These are phyloP conservation scores for Athene cunicularia DNA, from an alignment of 2,113 vertebrate species.

Conservation along the genomic window DNA sequence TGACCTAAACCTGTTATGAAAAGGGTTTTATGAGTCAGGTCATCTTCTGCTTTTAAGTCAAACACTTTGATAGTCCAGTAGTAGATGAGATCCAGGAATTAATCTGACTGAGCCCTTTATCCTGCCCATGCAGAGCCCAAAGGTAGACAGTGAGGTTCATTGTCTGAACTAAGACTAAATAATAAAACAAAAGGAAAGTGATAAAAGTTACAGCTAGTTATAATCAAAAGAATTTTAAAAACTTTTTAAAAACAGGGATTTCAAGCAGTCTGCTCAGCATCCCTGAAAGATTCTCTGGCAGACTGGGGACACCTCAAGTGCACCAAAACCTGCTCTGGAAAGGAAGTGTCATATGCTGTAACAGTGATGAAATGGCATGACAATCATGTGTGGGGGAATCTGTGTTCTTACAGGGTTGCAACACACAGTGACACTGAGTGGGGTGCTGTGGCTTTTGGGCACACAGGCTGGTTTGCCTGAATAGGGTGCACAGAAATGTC, in stretches of 20 bases:
- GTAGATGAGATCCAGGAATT: background rate
- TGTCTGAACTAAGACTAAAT: background rate
- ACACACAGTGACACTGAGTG: accelerated
- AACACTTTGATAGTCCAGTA: background rate
- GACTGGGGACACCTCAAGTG: background rate
- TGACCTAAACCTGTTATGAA: background rate
- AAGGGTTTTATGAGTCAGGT: background rate
- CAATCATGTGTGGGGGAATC: background rate
- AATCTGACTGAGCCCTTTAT: background rate
- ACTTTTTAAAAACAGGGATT: background rate
- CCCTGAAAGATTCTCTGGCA: background rate
- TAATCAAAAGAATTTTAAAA: accelerated
- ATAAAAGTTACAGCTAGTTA: background rate
- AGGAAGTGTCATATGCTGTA: background rate
- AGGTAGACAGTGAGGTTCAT: background rate
- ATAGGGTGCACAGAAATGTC: background rate
- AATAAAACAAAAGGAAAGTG: background rate
- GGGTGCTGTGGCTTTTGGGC: background rate
- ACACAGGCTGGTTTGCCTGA: background rate
- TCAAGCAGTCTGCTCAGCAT: background rate
- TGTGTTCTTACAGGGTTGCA: background rate
- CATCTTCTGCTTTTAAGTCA: background rate
- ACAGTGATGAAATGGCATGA: background rate
- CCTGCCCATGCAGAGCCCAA: accelerated
- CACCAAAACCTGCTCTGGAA: background rate